phyloP scores from a whole-genome alignment of 30 jellyfish, hydroid and myxozoan species.

The Morbakka virulenta region DNA sequence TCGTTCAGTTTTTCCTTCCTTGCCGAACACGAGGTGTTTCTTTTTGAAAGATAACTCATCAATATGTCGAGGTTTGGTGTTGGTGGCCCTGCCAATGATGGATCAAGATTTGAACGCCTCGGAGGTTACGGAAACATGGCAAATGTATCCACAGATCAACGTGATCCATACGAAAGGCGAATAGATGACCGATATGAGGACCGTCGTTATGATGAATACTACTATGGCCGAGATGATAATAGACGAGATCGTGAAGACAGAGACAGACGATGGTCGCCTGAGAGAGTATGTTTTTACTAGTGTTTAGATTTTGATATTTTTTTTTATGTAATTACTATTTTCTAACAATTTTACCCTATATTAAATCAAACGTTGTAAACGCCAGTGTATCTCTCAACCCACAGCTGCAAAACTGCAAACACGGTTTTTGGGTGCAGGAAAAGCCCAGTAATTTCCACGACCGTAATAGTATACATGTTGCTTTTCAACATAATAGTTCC shows the following conservation, averaged over 20 bases:
- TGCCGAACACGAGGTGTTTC: no score
- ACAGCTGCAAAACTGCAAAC: no score
- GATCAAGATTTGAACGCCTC: background rate
- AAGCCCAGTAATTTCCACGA: no score
- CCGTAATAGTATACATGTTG: no score
- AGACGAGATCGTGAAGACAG: background rate
- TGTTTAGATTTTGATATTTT: no score
- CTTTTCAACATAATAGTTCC: no score
- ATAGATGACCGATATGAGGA: background rate
- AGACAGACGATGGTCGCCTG: background rate
- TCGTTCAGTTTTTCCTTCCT: no score
- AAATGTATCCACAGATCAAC: background rate
- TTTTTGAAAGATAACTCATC: background rate
- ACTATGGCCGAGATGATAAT: background rate
- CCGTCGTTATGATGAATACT: background rate
- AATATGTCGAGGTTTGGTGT: background rate
- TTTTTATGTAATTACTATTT: no score
- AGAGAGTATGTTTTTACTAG: background rate
- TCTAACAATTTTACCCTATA: no score
- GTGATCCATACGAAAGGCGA: background rate
- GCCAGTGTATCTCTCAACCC: no score
- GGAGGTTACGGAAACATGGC: background rate
- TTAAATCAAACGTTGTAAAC: no score
- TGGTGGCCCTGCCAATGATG: background rate
- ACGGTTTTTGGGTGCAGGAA: no score